phyloP scores from a whole-genome alignment of 2,888 invertebrate species.

The Coleophora deauratella region DNA sequence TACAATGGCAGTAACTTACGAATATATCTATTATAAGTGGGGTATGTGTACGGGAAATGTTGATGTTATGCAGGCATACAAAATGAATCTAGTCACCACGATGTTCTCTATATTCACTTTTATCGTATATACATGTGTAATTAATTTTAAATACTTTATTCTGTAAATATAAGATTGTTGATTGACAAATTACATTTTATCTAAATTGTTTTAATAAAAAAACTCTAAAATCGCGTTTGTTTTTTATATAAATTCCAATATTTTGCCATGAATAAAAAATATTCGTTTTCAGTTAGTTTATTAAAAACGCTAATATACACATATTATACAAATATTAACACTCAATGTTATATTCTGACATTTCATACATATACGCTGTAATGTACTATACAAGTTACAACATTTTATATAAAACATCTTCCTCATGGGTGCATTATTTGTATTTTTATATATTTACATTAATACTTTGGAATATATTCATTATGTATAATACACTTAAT shows the following conservation, averaged over 20 bases:
- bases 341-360: slow-evolving; percentile 16
- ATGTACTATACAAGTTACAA: slow-evolving; percentile 16
- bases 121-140: slow-evolving; percentile 15
- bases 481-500: not conserved
- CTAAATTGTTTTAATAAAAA: slow-evolving; percentile 21
- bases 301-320: slow-evolving; percentile 49
- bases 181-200: slow-evolving; percentile 25
- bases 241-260: too few relatives aligned
- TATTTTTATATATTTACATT: slow-evolving; percentile 1
- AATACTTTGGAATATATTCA: slow-evolving; percentile 4
- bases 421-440: not conserved
- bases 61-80: slow-evolving; percentile 40
- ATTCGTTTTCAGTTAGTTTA: slow-evolving; percentile 27
- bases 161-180: slow-evolving; percentile 24
- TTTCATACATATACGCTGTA: slow-evolving; percentile 15
- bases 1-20: slow-evolving; percentile 29
- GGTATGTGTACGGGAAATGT: slow-evolving; percentile 34
- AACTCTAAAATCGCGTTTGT: slow-evolving; percentile 5
- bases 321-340: slow-evolving; percentile 34
- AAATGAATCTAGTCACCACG: slow-evolving; percentile 53
- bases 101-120: slow-evolving; percentile 22
- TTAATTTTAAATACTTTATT: slow-evolving; percentile 16
- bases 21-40: slow-evolving; percentile 29
- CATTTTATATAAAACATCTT: slow-evolving; percentile 7
- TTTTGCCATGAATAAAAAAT: too few relatives aligned